Base-by-base conservation (phyloP, 1,140 invertebrate species). In the Plectrocnemia conspersa region DNA sequence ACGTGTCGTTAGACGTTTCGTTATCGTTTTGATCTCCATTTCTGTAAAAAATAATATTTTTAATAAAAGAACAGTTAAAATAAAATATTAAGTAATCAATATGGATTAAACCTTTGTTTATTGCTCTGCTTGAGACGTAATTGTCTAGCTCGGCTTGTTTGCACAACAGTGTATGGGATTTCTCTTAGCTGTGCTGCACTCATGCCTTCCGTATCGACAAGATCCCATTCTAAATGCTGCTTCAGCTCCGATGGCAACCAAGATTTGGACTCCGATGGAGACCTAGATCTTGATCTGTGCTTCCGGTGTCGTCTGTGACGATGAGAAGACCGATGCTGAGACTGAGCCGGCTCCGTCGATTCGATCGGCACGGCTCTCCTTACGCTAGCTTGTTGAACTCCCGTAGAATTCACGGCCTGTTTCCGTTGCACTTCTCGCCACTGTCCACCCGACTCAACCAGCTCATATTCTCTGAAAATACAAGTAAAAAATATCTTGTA, bases 151-250 rank as follows among this genome's bases (percentile, higher is more conserved):
- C 78, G 76, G 58, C 78, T 82, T 9, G 82, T 83, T 70, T 88
- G 82, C 2, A 96, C 89, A 47, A 92, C 89, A 2, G 89, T 93
- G 69, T 94, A 97, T 2, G 92, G 89, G 61, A 96, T 96, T 70
- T 96, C 89, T 61, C 84, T 80, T 2, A 93, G 77, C 66, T 95
- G 89, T 56, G 88, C 86, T 63, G 91, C 89, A 38, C 85, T 87
- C 85, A 96, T 88, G 27, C 89, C 89, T 15, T 82, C 80, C 0
- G 91, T 92, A 60, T 95, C 91, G 41, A 96, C 82, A 62, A 96
- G 75, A 65, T 88, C 83, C 73, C 93, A 95, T 68, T 95, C 88
- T 62, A 97, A 77, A 72, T 95, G 91, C 69, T 82, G 81, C 58
- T 82, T 82, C 54, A 91, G 66, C 71, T 91, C 89, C 60, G 82